Conservation (phyloP, 2,888 invertebrate genomes). For the Tachina lurida region DNA sequence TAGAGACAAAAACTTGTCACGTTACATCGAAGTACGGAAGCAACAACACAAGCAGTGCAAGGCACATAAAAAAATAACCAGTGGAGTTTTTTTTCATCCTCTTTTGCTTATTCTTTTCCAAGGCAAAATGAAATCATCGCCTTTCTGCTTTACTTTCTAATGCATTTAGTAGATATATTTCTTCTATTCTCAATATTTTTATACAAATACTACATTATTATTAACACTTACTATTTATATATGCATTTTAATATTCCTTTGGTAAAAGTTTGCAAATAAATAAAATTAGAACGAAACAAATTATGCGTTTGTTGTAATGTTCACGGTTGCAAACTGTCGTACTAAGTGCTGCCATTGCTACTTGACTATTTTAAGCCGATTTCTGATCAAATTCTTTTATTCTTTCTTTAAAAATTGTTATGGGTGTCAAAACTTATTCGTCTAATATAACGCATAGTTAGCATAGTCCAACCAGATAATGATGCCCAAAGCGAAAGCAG, state of each 20-base stretch:
- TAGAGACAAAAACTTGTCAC: slow-evolving; percentile 60
- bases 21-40: slow-evolving; percentile 71
- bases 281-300: slow-evolving; percentile 68
- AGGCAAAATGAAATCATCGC: slow-evolving; percentile 82
- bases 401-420: too few species aligned
- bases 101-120: slow-evolving; percentile 59
- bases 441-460: too few species aligned
- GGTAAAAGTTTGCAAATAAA: slow-evolving; percentile 70
- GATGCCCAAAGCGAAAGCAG: too few species aligned
- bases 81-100: slow-evolving; percentile 74
- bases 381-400: too few species aligned
- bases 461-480: too few species aligned
- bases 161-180: not conserved
- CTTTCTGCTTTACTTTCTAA: slow-evolving; percentile 62
- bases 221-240: slow-evolving; percentile 50
- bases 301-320: slow-evolving; percentile 40
- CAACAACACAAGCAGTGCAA: slow-evolving; percentile 67
- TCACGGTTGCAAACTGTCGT: slow-evolving; percentile 47
- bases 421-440: too few species aligned
- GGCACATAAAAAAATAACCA: slow-evolving; percentile 72
- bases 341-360: not conserved
- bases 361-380: too few species aligned
- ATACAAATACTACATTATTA: not conserved
- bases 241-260: slow-evolving; percentile 26
- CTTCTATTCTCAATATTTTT: not conserved